These are phyloP conservation scores for Amazona vittata DNA, from an alignment of 2,113 vertebrate genomes.

Conservation along the genomic window DNA sequence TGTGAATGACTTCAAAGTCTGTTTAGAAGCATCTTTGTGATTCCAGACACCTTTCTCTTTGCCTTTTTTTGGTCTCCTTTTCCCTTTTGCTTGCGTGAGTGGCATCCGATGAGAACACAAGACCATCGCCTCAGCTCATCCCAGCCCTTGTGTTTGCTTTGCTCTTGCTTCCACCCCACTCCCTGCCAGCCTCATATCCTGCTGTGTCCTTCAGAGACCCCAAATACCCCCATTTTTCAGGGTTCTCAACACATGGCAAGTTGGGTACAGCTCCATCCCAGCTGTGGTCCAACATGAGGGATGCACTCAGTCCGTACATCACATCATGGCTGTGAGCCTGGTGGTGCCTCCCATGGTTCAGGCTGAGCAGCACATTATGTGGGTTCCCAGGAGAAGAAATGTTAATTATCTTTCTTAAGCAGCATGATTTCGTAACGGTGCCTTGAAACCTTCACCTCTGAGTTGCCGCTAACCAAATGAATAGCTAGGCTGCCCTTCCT, in stretches of 20 bases:
- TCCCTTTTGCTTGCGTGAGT: background rate
- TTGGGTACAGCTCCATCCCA: background rate
- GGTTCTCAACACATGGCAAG: background rate
- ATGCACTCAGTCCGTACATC: accelerated
- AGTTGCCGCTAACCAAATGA: background rate
- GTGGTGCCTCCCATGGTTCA: background rate
- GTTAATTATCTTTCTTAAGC: constrained; percentile 22
- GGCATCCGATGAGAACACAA: background rate
- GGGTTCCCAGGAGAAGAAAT: background rate
- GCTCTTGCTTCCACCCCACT: background rate
- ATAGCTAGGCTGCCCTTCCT: background rate
- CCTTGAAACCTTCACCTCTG: background rate
- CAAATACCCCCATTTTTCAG: background rate
- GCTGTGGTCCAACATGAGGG: background rate
- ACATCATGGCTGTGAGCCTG: background rate
- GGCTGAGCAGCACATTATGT: background rate
- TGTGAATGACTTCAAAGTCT: background rate
- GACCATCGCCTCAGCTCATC: background rate
- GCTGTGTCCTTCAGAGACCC: background rate
- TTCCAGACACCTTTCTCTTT: background rate
- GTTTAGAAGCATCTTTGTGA: background rate
- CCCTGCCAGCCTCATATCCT: background rate
- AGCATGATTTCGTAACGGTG: background rate
- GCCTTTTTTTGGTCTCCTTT: background rate
- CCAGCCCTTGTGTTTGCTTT: background rate